Percentiles rank a stretch among this genome's conserved stretches.
These are phyloP conservation scores for Gallinago nigripennis DNA, from an alignment of 2,797 vertebrate genomes.

Conservation along the genomic window DNA sequence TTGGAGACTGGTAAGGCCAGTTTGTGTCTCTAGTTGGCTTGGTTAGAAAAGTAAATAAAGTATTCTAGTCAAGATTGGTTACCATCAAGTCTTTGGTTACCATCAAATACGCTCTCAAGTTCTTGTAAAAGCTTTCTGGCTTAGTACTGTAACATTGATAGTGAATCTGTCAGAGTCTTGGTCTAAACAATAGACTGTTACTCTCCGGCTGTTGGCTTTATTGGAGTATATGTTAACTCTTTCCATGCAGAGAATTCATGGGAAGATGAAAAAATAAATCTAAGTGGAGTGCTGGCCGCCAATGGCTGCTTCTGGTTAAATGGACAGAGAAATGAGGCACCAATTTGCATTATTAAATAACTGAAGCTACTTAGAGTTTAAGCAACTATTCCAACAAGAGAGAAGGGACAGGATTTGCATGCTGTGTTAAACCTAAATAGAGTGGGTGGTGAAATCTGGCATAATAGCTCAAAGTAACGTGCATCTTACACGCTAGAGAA, in stretches of 20 bases:
- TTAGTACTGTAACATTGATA: background rate
- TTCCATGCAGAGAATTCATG: background rate
- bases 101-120: background rate
- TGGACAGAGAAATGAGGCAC: background rate
- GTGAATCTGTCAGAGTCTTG: background rate
- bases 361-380: background rate
- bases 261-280: background rate
- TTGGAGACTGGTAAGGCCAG: background rate
- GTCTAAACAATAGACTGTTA: background rate
- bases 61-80: background rate
- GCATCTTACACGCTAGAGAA: background rate
- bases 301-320: background rate
- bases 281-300: background rate
- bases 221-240: background rate
- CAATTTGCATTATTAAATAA: background rate
- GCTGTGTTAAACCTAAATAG: background rate
- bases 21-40: background rate
- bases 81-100: background rate
- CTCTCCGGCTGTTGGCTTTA: background rate
- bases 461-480: background rate
- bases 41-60: background rate
- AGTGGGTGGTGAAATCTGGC: background rate
- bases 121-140: background rate
- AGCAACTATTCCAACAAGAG: background rate
- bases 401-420: background rate